Percentiles rank a stretch among this genome's conserved stretches.
These are phyloP conservation scores for Torymus tubicola DNA, from an alignment of 2,888 invertebrate species.

Conservation along the genomic window DNA sequence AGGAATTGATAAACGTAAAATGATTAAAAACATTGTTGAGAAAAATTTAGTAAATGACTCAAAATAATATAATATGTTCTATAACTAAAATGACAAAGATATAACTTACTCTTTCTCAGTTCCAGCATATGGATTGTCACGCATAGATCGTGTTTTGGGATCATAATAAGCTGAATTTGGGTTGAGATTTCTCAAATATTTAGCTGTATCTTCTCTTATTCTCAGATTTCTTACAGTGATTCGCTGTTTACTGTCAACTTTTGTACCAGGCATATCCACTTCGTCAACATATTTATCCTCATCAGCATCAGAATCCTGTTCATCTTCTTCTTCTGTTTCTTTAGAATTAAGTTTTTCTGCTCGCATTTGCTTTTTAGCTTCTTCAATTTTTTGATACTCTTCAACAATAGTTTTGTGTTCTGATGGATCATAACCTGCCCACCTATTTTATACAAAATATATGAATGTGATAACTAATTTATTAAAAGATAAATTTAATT, in stretches of 20 bases:
- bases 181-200: constrained; percentile 97
- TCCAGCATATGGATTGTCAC: constrained; percentile 92
- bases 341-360: constrained; percentile 88
- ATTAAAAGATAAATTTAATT: background rate
- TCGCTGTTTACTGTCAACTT: constrained; percentile 98
- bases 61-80: no score
- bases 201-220: constrained; percentile 99
- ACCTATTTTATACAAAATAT: constrained; percentile 77
- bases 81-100: background rate
- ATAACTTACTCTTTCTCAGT: constrained; percentile 81
- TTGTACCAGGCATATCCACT: constrained; percentile 99
- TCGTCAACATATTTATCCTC: constrained; percentile 96
- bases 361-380: constrained; percentile 92
- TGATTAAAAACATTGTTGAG: constrained; percentile 45
- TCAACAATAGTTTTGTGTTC: constrained; percentile 94
- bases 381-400: constrained; percentile 94
- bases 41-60: no score
- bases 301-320: constrained; percentile 89
- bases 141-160: constrained; percentile 99
- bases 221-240: constrained; percentile 98
- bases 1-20: no score
- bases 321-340: constrained; percentile 83
- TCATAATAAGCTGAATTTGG: constrained; percentile 99
- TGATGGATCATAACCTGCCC: constrained; percentile 96
- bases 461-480: background rate